Conservation (phyloP, 2,113 vertebrate genomes). For the Coreoperca whiteheadi region DNA sequence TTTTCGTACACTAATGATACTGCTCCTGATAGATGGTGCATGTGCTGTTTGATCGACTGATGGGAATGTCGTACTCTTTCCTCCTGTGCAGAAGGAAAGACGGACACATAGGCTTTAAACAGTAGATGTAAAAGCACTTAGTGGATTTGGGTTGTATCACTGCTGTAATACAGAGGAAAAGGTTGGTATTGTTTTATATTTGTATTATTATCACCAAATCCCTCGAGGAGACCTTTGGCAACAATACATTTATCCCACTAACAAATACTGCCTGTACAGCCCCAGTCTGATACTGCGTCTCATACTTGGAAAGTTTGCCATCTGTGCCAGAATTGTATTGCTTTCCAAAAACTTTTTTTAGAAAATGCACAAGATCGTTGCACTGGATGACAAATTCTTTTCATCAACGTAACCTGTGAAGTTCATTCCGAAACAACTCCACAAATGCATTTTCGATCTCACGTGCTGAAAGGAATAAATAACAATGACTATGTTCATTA, state of each 20-base stretch:
- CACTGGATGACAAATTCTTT: background rate
- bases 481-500: background rate
- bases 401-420: background rate
- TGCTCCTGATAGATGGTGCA: background rate
- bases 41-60: background rate
- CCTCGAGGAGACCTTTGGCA: constrained; percentile 6
- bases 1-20: background rate
- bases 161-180: constrained; percentile 6
- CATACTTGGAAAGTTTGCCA: background rate
- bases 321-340: background rate
- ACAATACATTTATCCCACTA: constrained; percentile 15
- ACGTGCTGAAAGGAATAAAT: background rate
- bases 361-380: background rate
- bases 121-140: background rate
- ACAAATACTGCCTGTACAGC: background rate
- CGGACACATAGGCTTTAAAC: background rate
- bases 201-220: background rate
- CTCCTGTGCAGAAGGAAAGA: constrained; percentile 11
- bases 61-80: background rate
- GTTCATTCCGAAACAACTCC: background rate
- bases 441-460: background rate
- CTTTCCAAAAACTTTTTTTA: background rate
- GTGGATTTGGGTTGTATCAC: background rate
- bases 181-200: constrained; percentile 25
- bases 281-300: background rate